Evolutionary conservation across 2,888 invertebrate species (phyloP), one percentile per base, ranked within the genome.

Genomic region (Prenolepis imparis): DNA sequence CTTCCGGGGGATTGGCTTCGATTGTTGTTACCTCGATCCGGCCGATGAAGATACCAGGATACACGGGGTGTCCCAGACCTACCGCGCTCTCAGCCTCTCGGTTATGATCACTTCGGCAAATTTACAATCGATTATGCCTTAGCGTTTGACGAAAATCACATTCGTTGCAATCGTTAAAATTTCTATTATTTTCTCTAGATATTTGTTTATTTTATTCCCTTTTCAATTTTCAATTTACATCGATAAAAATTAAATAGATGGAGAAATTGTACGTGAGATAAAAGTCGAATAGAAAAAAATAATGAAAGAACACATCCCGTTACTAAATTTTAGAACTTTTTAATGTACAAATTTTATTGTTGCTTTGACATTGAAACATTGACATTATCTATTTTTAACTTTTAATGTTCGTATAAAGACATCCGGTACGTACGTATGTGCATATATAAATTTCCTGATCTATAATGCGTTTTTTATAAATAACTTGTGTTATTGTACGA

Each of bases 1-100:
- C 92, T 93, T 91, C 91, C 91, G 90, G 90, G 91, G 92, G 90
- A 91, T 90, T 88, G 87, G 88, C 91, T 90, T 66, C 86, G 85
- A 86, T 88, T 86, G 86, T 86, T 87, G 90, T 90, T 91, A 87
- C 83, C 86, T 86, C 88, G 89, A 91, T 89, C 88, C 89, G 55
- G 39, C 77, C 88, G 91, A 92, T 89, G 86, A 90, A 91, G 91
- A 91, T 90, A 87, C 85, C 85, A 70, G 87, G 90, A 89, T 89
- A 89, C 41, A 82, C 67, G 48, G 67, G 82, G 80, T 78, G 78
- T 78, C 78, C 78, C 44, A 78, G 78, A 78, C 78, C 78, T 73
- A 78, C 78, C 78, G 78, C 78, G 78, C 36, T 48, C n/a, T 48
- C 48, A 73, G 74, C 44, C 78, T 73, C 78, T 73, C 44, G 36